phyloP scores from a whole-genome alignment of 2,113 vertebrate species.

The Reinhardtius hippoglossoides region DNA sequence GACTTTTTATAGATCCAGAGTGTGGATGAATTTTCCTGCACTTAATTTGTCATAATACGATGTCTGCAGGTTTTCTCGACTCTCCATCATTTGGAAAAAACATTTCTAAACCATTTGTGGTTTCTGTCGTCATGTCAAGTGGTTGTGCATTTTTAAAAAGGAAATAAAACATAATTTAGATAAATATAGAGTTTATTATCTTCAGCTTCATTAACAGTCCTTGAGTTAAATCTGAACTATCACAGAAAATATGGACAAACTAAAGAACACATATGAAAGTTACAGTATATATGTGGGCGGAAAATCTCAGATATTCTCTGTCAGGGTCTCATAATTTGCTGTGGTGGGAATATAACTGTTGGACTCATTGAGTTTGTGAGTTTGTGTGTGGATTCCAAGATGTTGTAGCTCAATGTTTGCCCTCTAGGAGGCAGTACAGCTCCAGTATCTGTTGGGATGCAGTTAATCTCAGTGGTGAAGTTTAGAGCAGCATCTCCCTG shows the following conservation, averaged over 20 bases:
- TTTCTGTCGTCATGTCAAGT: not conserved
- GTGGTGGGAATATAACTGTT: not conserved
- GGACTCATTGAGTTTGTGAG: not conserved
- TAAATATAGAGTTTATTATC: constrained; percentile 74
- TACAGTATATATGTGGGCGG: not conserved
- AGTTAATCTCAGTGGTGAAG: constrained; percentile 14
- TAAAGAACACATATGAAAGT: constrained; percentile 4
- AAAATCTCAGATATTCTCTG: not conserved
- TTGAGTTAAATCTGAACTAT: constrained; percentile 32
- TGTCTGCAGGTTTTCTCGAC: too few species aligned
- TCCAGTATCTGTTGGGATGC: constrained; percentile 19
- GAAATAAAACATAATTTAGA: constrained; percentile 30
- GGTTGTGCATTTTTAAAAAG: not conserved
- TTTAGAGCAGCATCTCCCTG: constrained; percentile 34
- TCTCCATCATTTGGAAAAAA: too few species aligned
- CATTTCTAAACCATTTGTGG: not conserved
- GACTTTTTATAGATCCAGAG: too few species aligned
- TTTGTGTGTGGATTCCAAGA: constrained; percentile 35
- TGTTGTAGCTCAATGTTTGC: constrained; percentile 22
- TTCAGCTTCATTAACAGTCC: constrained; percentile 56
- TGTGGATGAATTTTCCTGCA: too few species aligned
- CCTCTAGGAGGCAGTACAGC: constrained; percentile 52
- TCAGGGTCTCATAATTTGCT: not conserved
- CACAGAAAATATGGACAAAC: constrained; percentile 32
- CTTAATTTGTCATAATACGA: too few species aligned